These are phyloP conservation scores for Platysteira castanea DNA, from an alignment of 2,113 vertebrate species.

Conservation along the genomic window DNA sequence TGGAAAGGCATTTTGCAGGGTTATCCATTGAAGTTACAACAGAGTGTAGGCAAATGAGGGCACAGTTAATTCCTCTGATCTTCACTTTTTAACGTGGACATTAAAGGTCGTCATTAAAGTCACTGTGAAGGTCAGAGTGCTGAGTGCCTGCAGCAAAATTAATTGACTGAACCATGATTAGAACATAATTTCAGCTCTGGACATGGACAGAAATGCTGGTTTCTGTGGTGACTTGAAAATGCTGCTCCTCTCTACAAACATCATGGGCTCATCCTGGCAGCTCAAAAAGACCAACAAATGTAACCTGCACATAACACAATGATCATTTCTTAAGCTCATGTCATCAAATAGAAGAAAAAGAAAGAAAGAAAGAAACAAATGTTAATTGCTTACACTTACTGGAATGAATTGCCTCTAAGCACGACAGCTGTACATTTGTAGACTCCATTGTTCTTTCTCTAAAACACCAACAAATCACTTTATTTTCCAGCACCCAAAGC, in stretches of 20 bases:
- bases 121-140: neutral
- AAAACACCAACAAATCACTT: neutral
- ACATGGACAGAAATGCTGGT: neutral
- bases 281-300: neutral
- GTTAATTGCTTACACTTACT: neutral
- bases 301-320: neutral
- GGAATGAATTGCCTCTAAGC: neutral
- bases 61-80: neutral
- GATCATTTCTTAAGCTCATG: neutral
- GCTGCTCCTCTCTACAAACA: neutral
- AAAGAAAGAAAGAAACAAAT: neutral
- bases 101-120: neutral
- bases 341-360: neutral
- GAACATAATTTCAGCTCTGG: neutral
- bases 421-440: neutral
- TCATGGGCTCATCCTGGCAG: neutral
- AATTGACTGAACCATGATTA: neutral
- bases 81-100: neutral
- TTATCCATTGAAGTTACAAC: neutral
- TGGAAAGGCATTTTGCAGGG: neutral
- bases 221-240: neutral
- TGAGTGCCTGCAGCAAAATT: neutral
- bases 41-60: neutral
- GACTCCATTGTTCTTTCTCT: neutral
- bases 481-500: slow-evolving; percentile 72